Evolutionary conservation across 2,888 invertebrate species (phyloP), one percentile per base, ranked within the genome.

Genomic region (Ichneumoninae sp.): DNA sequence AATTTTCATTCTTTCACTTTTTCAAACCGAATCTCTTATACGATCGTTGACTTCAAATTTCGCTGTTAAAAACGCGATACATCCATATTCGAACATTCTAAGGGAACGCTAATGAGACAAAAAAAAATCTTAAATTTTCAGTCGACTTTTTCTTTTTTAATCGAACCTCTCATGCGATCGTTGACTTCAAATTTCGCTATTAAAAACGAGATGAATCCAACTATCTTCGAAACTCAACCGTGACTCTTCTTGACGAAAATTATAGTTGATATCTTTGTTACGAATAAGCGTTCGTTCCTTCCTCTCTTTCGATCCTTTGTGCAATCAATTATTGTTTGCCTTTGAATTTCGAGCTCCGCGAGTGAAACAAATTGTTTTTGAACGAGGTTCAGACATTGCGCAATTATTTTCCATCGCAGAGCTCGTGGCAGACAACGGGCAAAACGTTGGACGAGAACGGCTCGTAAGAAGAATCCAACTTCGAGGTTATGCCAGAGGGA

Each of bases 401-500:
- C 63, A 16, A 63, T 60, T 30, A 60, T 63, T 63, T 63, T 63
- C 33, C 30, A 30, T 63, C 63, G 30, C 40, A 8, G 26, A 30
- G 60, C 30, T 33, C 44, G 60, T 60, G 26, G 22, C 60, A 30
- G 26, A 60, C 26, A 40, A 8, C 54, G 60, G 57, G 30, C 60
- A 16, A 30, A 54, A 60, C 60, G 30, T 16, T 13, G 60, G 30
- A 33, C 63, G 16, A 13, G 33, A 63, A 63, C 33, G 52, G 16
- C 33, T 63, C 63, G 7, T 63, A 33, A 63, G n/a, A n/a, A 57
- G 36, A 44, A 68, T 75, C 40, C 57, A 68, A 68, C 74, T 63
- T 74, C 44, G 80, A 80, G 83, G 68, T 80, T 74, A 68, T 54
- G 16, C 57, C 75, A 44, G 57, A 73, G 40, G 3, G 40, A 26